phyloP scores from a whole-genome alignment of 2,888 invertebrate species.

The Cheilosia variabilis region DNA sequence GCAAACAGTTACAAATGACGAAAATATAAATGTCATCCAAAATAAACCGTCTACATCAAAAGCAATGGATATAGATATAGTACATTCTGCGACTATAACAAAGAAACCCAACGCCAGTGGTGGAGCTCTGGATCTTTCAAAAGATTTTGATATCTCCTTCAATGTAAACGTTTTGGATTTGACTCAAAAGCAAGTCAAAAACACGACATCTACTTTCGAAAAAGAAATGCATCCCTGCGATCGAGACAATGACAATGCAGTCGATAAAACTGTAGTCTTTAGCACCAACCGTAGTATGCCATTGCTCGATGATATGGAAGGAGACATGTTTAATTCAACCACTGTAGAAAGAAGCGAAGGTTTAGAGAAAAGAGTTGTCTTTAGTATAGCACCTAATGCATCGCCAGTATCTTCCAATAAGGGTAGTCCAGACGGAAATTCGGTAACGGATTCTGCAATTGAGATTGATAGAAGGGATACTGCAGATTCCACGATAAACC shows the following conservation, averaged over 20 bases:
- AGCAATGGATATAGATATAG: slow-evolving; percentile 6
- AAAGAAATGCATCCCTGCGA: not conserved
- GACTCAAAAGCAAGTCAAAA: slow-evolving; percentile 9
- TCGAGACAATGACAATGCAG: not conserved
- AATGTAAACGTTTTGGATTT: slow-evolving; percentile 23
- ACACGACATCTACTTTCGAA: not conserved
- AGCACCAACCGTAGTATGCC: slow-evolving; percentile 62
- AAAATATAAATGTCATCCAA: slow-evolving; percentile 27
- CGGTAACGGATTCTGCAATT: slow-evolving; percentile 35
- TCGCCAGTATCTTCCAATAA: slow-evolving; percentile 5
- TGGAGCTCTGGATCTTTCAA: slow-evolving; percentile 24
- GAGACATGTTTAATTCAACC: slow-evolving; percentile 39
- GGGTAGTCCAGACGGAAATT: not conserved
- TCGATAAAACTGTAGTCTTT: slow-evolving; percentile 43
- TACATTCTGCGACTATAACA: slow-evolving; percentile 2
- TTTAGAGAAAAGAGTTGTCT: slow-evolving; percentile 34
- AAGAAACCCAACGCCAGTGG: not conserved
- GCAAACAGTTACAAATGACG: slow-evolving; percentile 18
- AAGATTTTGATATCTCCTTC: not conserved
- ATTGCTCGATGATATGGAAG: slow-evolving; percentile 47
- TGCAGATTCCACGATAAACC: slow-evolving; percentile 12
- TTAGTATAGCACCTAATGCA: slow-evolving; percentile 27
- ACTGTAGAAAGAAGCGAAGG: not conserved
- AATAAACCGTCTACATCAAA: slow-evolving; percentile 42
- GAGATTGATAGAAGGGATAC: slow-evolving; percentile 37